phyloP scores from a whole-genome alignment of 2,113 vertebrate species.

The Austrofundulus limnaeus region DNA sequence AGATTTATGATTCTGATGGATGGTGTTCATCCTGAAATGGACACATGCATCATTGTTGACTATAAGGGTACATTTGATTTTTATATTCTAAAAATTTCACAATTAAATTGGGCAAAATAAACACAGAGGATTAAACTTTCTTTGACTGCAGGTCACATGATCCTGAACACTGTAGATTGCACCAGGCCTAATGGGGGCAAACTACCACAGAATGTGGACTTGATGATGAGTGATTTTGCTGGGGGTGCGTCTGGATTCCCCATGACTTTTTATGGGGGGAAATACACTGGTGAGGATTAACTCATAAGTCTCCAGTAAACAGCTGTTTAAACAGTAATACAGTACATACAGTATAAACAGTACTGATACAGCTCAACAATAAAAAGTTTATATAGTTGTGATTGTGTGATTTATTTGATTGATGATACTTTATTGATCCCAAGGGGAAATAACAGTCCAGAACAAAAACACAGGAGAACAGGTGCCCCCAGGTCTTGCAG shows the following conservation, averaged over 20 bases:
- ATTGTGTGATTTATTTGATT: too few species aligned
- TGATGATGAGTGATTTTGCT: constrained; percentile 86
- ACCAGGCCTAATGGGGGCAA: constrained; percentile 82
- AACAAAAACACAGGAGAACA: too few species aligned
- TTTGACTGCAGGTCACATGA: constrained; percentile 78
- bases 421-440: too few species aligned
- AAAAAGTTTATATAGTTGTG: too few species aligned
- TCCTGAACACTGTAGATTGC: constrained; percentile 85
- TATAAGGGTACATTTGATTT: constrained; percentile 77
- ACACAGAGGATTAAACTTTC: neutral
- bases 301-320: neutral
- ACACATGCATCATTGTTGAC: constrained; percentile 84
- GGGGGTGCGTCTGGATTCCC: constrained; percentile 85
- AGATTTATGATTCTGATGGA: constrained; percentile 87
- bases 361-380: neutral
- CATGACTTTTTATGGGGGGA: constrained; percentile 82
- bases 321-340: too few species aligned
- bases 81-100: neutral
- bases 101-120: neutral
- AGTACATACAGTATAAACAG: neutral
- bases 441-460: too few species aligned
- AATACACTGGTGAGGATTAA: constrained; percentile 77
- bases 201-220: constrained; percentile 74
- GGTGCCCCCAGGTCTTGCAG: too few species aligned
- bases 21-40: constrained; percentile 84